These are phyloP conservation scores for Esox niger DNA, from an alignment of 2,113 vertebrate species.

Conservation along the genomic window DNA sequence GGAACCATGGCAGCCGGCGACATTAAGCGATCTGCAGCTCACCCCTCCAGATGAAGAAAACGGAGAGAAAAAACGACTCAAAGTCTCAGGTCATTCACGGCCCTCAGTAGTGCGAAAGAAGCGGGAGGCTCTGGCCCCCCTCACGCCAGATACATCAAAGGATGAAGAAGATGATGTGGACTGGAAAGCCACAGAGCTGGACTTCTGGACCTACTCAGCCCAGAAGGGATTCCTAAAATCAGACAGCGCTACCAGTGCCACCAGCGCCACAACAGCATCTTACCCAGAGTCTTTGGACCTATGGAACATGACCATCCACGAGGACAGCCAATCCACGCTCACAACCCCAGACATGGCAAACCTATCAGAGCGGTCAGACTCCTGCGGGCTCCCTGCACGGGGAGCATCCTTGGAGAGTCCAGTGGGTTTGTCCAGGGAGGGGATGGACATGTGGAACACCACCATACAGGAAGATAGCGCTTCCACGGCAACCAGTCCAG, in stretches of 20 bases:
- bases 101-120: background rate
- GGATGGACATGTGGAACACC: conserved; percentile 75
- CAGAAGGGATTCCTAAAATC: conserved; percentile 66
- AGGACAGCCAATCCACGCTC: conserved; percentile 63
- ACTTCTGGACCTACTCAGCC: conserved; percentile 65
- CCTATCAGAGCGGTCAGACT: conserved; percentile 60
- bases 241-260: conserved; percentile 40
- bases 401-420: conserved; percentile 55
- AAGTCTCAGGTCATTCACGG: no score
- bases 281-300: conserved; percentile 64
- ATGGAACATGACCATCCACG: conserved; percentile 69
- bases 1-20: conserved; percentile 52
- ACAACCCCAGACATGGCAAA: conserved; percentile 65
- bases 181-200: conserved; percentile 39
- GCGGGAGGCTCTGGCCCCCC: conserved; percentile 41
- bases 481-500: conserved; percentile 78
- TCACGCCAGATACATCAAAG: conserved; percentile 67
- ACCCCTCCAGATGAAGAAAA: conserved; percentile 60
- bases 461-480: conserved; percentile 75
- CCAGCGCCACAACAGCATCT: conserved; percentile 46
- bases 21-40: conserved; percentile 57
- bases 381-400: conserved; percentile 34
- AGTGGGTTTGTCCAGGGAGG: conserved; percentile 37
- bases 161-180: conserved; percentile 59
- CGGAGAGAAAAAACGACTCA: conserved; percentile 19